These are phyloP conservation scores for Petrocephalus schoutedeni DNA, from an alignment of 2,797 vertebrate species.

Conservation along the genomic window DNA sequence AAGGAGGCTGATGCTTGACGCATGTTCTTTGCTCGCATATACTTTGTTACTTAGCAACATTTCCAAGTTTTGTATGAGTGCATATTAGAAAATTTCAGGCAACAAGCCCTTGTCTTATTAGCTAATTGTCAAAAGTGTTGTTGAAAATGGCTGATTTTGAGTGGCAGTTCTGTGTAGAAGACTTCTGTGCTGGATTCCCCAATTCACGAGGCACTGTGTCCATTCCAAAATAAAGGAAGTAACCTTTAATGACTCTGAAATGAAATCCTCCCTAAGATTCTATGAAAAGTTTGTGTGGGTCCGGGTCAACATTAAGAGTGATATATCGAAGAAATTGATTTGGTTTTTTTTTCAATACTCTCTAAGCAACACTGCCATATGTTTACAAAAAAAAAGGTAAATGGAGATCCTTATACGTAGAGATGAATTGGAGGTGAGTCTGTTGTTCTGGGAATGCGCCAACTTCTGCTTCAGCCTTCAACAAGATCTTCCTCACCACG, in stretches of 20 bases:
- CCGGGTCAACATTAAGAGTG: neutral
- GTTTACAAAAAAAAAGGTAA: neutral
- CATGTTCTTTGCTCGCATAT: neutral
- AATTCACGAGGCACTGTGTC: neutral
- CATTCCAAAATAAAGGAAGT: neutral
- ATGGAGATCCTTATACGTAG: neutral
- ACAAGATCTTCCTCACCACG: neutral
- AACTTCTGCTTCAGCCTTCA: neutral
- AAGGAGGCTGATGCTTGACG: neutral
- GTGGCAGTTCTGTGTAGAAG: neutral
- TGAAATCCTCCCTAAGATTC: neutral
- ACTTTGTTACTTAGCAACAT: constrained; percentile 17
- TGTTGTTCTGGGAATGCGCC: neutral
- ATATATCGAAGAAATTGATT: neutral
- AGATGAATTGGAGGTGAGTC: neutral
- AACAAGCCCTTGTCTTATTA: neutral
- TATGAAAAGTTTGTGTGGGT: neutral
- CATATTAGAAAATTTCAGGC: neutral
- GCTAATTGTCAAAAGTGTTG: neutral
- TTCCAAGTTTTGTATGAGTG: neutral
- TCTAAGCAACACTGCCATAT: neutral
- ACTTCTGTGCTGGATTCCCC: neutral
- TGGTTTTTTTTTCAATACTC: neutral
- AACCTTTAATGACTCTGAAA: neutral
- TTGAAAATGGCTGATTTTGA: neutral